Conservation (phyloP, 2,113 vertebrate genomes). For the Myiagra hebetior region DNA sequence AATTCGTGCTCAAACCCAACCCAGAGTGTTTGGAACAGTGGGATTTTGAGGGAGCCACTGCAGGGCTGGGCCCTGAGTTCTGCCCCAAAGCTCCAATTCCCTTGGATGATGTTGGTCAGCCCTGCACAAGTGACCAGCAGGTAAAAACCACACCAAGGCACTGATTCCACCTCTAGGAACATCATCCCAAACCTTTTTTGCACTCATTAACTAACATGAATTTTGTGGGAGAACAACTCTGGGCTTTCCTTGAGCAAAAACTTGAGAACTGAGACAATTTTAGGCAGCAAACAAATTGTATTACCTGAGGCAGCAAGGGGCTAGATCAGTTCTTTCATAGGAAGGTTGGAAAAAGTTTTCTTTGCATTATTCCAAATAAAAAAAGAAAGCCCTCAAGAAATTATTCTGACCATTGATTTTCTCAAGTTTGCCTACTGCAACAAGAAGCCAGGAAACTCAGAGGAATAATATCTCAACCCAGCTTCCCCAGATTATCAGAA, state of each 20-base stretch:
- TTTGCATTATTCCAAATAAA: neutral
- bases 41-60: neutral
- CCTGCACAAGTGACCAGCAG: accelerated
- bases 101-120: accelerated
- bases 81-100: neutral
- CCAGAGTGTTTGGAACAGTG: neutral
- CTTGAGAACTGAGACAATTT: neutral
- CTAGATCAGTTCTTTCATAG: neutral
- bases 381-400: neutral
- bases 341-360: neutral
- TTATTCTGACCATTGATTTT: neutral
- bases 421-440: neutral
- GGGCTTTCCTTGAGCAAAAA: neutral
- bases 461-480: neutral
- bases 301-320: neutral
- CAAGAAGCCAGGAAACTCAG: neutral
- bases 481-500: slow-evolving; percentile 1
- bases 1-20: accelerated
- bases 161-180: neutral
- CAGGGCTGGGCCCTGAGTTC: neutral
- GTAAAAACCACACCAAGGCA: accelerated
- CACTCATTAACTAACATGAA: accelerated
- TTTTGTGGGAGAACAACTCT: neutral
- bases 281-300: neutral
- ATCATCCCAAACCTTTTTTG: too few relatives aligned